Evolutionary conservation across 2,888 invertebrate genomes (phyloP), one percentile per base, ranked within the genome.

Genomic region (Neuroscelio doddi): DNA sequence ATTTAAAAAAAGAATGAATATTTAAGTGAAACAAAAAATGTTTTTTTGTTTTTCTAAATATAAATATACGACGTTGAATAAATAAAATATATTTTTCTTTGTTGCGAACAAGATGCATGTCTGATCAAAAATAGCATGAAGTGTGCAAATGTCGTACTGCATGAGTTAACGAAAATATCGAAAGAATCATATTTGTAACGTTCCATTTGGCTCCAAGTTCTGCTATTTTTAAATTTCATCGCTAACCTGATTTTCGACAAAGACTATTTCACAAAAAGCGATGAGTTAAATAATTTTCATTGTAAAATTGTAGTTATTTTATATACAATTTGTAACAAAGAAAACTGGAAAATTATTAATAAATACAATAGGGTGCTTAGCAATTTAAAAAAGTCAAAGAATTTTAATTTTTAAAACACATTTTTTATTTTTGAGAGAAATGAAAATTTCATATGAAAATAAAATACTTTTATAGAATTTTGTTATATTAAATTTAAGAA

Each of bases 61-160:
- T 21, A 21, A 21, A 21, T 5, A 21, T 21, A 21, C 2, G 3
- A 9, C 8, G 30, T 3, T 30, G 8, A 9, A 9, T 30, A 30
- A 30, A 30, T 30, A 30, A 10, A 10, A 30, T 2, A 30, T 9
- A 10, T 30, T 30, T 30, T 36, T 36, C 14, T 36, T 10, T 36
- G 8, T 36, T 36, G 14, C n/a, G 17, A 17, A 17, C 38, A 46
- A 53, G 36, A 34, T 44, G 16, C 16, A 21, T 21, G 26, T 21
- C 1, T n/a, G 36, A 5, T 10, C 51, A 26, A 38, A 64, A 64
- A 58, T 64, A 64, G 64, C 36, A 64, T 47, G 41, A 57, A 52
- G 51, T 34, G 17, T 51, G 45, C 44, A 49, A 45, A 58, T 42
- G 42, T 29, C 14, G 41, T 50, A 55, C n/a, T 38, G 21, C 5